Evolutionary conservation across 2,888 invertebrate species (phyloP).

Genomic region (Tholera decimalis): DNA sequence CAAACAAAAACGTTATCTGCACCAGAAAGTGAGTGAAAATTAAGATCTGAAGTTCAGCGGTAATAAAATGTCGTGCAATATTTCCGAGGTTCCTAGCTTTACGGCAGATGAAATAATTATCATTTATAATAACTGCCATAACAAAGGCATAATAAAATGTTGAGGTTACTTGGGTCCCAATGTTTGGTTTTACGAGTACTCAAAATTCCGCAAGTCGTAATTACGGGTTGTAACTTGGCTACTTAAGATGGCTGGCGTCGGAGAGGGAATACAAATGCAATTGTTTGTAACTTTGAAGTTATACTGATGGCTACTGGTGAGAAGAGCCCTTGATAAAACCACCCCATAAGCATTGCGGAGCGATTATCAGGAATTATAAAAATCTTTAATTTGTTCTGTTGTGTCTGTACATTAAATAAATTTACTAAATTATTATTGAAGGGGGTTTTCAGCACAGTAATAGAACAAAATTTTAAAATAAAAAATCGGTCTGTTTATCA

Average conservation of each 20-base stretch:
- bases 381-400: no score
- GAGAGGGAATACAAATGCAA: slow-evolving; percentile 42
- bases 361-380: neutral
- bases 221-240: slow-evolving; percentile 46
- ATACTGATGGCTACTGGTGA: slow-evolving; percentile 1
- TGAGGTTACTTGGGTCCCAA: slow-evolving; percentile 37
- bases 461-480: no score
- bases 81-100: slow-evolving; percentile 34
- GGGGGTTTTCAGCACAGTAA: no score
- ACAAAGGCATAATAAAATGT: slow-evolving; percentile 47
- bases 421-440: no score
- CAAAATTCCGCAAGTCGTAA: slow-evolving; percentile 26
- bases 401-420: no score
- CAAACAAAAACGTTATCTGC: slow-evolving; percentile 32
- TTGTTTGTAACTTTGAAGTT: slow-evolving; percentile 24
- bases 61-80: slow-evolving; percentile 48
- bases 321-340: neutral
- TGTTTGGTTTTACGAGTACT: slow-evolving; percentile 43
- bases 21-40: slow-evolving; percentile 41
- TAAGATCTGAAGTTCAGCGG: slow-evolving; percentile 19
- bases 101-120: slow-evolving; percentile 56
- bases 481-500: no score
- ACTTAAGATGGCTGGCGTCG: slow-evolving; percentile 23
- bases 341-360: neutral
- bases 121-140: slow-evolving; percentile 50